Base-by-base conservation (phyloP, 2,888 invertebrate species). In the Dryococelus australis region DNA sequence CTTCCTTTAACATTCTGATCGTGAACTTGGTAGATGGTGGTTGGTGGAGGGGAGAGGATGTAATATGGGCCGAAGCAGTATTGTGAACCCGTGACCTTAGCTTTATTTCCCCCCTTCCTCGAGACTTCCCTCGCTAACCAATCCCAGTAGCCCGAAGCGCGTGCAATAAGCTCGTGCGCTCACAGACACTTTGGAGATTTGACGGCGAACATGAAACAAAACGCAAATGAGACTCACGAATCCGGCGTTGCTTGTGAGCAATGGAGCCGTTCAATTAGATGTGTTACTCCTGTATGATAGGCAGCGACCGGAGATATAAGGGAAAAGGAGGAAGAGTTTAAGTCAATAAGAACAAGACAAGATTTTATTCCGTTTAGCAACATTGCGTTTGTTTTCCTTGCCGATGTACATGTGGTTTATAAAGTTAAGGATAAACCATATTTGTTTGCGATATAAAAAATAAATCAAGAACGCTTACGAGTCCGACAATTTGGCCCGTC, bases 201-300 rank as follows among this genome's bases (percentile, higher is more conserved):
- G 16, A 35, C 83, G 83, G 83, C 28, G 83, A 43, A 35, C 35
- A 83, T 83, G 83, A 83, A 83, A 83, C 83, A 35, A 35, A 83
- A 83, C 83, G 43, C 83, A 83, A 28, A 83, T 27, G 83, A 83
- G 83, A 6, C 83, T 83, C 35, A 83, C 83, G 43, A 83, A 43
- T 8, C 13, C 24, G 26, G n/a, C n/a, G 35, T 83, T 27, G 28
- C 28, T 28, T 43, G 12, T 8, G 4, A 9, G 24, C 35, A 24
- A 8, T n/a, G 28, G 27, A 35, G 83, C 35, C 28, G 4, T 4
- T 35, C 83, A 83, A 83, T 83, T 83, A 26, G 65, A 24, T 24
- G 65, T 24, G n/a, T 65, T 65, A 10, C 24, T 24, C 65, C 65
- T 20, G 65, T 24, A 3, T 24, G 65, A 65, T 8, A 65, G 65